These are phyloP conservation scores for Oligia latruncula DNA, from an alignment of 2,888 invertebrate genomes.

Conservation along the genomic window DNA sequence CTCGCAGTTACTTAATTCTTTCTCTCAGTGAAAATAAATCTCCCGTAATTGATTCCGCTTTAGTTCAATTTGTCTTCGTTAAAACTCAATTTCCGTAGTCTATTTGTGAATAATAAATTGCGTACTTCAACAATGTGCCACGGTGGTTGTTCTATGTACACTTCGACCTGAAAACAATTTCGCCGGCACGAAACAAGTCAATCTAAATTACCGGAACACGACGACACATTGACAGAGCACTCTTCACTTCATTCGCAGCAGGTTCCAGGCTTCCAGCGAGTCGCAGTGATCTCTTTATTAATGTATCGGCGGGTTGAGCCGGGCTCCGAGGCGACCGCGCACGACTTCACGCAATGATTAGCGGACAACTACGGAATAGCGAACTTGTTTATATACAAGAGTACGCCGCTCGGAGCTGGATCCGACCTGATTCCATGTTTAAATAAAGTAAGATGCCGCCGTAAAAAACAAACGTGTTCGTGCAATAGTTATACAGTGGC, in stretches of 20 bases:
- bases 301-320: constrained; percentile 57
- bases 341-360: constrained; percentile 55
- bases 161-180: constrained; percentile 78
- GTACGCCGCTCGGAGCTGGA: constrained; percentile 6
- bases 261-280: constrained; percentile 54
- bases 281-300: constrained; percentile 67
- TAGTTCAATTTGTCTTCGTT: constrained; percentile 90
- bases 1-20: constrained; percentile 87
- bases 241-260: constrained; percentile 63
- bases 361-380: constrained; percentile 53
- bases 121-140: constrained; percentile 82
- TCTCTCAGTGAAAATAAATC: constrained; percentile 88
- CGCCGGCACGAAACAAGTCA: constrained; percentile 80
- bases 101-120: constrained; percentile 89
- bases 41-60: constrained; percentile 89
- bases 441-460: constrained; percentile 51
- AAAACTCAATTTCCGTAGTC: constrained; percentile 89
- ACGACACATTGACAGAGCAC: constrained; percentile 67
- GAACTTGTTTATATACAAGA: constrained; percentile 47
- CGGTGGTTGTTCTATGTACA: constrained; percentile 79
- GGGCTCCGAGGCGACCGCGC: constrained; percentile 40
- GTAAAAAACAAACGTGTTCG: constrained; percentile 57
- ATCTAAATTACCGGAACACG: constrained; percentile 81
- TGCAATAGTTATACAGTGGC: constrained; percentile 45
- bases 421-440: constrained; percentile 53